Conservation (phyloP, 2,888 invertebrate species). For the Pandemis heparana region DNA sequence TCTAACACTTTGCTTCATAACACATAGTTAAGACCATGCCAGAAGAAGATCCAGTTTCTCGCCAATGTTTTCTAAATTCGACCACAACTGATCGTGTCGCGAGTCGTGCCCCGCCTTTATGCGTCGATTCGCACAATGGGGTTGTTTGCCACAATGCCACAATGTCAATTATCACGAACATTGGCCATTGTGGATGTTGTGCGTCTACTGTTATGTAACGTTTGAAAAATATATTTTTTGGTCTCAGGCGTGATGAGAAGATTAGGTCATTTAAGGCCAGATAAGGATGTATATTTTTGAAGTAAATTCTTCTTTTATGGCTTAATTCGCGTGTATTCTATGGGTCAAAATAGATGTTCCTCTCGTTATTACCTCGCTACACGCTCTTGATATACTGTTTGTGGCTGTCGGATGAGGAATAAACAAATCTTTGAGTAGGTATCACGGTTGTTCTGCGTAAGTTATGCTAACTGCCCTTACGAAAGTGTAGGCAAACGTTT, state of each 20-base stretch:
- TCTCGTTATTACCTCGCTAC: too few relatives aligned
- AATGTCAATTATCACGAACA: slow-evolving; percentile 49
- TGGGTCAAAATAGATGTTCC: too few relatives aligned
- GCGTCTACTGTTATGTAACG: slow-evolving; percentile 27
- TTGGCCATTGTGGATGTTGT: slow-evolving; percentile 25
- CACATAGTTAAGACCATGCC: background rate
- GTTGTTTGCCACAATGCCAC: slow-evolving; percentile 45
- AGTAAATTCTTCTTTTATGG: background rate
- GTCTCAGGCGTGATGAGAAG: background rate
- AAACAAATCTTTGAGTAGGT: too few relatives aligned
- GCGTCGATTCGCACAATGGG: slow-evolving; percentile 42
- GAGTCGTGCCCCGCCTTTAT: slow-evolving; percentile 46
- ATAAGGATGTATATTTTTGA: background rate
- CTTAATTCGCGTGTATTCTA: too few relatives aligned
- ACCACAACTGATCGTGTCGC: slow-evolving; percentile 44
- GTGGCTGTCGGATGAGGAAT: too few relatives aligned
- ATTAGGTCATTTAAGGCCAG: background rate
- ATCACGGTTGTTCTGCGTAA: too few relatives aligned
- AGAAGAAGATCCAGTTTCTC: background rate
- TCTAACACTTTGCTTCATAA: too few relatives aligned
- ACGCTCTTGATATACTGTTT: too few relatives aligned
- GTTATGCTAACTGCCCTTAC: background rate
- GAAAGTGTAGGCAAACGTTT: background rate
- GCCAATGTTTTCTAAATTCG: slow-evolving; percentile 32
- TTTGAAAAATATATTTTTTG: slow-evolving; percentile 1